These are phyloP conservation scores for Threskiornis aethiopicus DNA, from an alignment of 2,797 vertebrate species.

Conservation along the genomic window DNA sequence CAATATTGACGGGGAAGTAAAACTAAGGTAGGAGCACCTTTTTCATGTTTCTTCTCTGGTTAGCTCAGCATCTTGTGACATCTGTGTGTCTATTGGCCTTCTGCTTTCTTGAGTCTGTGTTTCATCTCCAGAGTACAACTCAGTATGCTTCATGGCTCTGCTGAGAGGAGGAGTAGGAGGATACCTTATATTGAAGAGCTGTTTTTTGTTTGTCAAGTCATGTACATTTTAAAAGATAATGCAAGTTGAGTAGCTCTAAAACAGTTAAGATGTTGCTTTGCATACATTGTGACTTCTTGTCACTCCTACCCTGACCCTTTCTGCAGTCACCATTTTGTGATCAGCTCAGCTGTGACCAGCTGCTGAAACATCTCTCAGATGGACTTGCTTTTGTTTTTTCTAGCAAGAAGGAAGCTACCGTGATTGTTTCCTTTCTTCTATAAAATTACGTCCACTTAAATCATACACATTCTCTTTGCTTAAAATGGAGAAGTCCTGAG, in stretches of 20 bases:
- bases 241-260: background rate
- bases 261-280: background rate
- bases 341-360: background rate
- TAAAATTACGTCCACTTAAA: slow-evolving; percentile 30
- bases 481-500: slow-evolving; percentile 26
- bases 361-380: background rate
- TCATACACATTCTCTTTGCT: slow-evolving; percentile 14
- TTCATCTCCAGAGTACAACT: slow-evolving; percentile 21
- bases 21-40: background rate
- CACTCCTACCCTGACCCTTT: background rate
- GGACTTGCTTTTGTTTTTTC: background rate
- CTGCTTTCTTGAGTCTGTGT: slow-evolving; percentile 52
- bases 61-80: background rate
- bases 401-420: background rate
- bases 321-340: background rate
- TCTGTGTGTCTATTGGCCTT: background rate
- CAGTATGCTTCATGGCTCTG: background rate
- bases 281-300: background rate
- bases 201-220: background rate
- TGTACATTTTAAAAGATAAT: background rate
- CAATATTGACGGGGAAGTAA: background rate
- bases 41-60: background rate
- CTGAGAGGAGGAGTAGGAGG: background rate
- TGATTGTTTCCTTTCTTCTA: slow-evolving; percentile 32
- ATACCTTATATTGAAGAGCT: background rate